Evolutionary conservation across 2,888 invertebrate species (phyloP).

Genomic region (Diabrotica balteata): DNA sequence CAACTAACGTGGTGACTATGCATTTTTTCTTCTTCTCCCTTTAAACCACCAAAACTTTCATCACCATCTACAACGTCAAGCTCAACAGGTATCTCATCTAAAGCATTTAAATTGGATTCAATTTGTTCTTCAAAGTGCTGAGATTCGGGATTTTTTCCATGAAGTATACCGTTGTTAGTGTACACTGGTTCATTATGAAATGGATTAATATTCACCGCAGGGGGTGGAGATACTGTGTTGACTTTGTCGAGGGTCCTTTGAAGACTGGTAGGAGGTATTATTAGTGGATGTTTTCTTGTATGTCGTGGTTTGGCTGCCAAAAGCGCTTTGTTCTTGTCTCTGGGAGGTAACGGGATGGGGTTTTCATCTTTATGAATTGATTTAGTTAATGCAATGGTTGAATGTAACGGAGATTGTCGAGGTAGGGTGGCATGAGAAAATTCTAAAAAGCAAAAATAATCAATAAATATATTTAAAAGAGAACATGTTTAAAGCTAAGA

Average conservation of each 20-base stretch:
- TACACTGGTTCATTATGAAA: conserved; percentile 51
- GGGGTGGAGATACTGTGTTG: conserved; percentile 59
- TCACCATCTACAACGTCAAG: conserved; percentile 50
- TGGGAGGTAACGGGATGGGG: conserved; percentile 80
- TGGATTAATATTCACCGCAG: conserved; percentile 40
- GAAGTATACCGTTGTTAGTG: conserved; percentile 48
- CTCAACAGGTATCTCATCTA: conserved; percentile 64
- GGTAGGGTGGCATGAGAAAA: conserved; percentile 43
- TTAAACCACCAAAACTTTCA: conserved; percentile 31
- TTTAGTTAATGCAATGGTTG: conserved; percentile 34
- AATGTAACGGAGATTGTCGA: conserved; percentile 39
- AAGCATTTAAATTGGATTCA: conserved; percentile 67
- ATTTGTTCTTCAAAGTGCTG: conserved; percentile 68
- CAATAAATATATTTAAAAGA: too few relatives aligned
- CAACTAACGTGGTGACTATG: conserved; percentile 85
- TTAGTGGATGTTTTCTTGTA: conserved; percentile 81
- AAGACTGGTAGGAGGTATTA: conserved; percentile 71
- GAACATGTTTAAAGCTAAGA: too few relatives aligned
- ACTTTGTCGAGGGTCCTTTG: conserved; percentile 70
- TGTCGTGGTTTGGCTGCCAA: conserved; percentile 73
- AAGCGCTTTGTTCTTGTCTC: conserved; percentile 72
- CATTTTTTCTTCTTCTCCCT: conserved; percentile 42
- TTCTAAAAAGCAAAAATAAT: conserved; percentile 15
- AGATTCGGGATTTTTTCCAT: conserved; percentile 58
- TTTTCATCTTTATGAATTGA: conserved; percentile 60